A percentile compares a stretch with the other conserved stretches of the same genome.
phyloP scores from a whole-genome alignment of 2,797 vertebrate species.

The Neopelma chrysocephalum region DNA sequence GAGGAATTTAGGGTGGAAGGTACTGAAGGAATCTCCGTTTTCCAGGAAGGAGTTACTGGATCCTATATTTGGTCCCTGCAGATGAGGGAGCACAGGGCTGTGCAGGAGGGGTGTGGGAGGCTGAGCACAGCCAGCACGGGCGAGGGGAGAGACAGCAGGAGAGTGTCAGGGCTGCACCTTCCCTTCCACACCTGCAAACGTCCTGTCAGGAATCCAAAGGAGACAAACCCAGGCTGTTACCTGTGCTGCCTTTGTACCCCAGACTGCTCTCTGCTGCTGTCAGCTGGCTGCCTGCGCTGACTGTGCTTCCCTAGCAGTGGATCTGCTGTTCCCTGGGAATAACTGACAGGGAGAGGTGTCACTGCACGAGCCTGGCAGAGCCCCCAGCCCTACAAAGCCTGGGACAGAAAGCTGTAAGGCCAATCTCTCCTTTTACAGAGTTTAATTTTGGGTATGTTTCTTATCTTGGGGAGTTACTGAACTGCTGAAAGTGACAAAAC shows the following conservation, averaged over 20 bases:
- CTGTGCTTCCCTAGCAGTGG: neutral
- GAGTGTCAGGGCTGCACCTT: neutral
- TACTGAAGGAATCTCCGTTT: neutral
- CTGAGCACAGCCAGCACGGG: neutral
- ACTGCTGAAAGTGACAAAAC: conserved; percentile 48
- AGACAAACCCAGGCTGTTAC: neutral
- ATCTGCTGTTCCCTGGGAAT: neutral
- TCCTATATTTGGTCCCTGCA: neutral
- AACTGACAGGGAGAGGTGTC: conserved; percentile 19
- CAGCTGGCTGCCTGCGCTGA: neutral
- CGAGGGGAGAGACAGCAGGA: neutral
- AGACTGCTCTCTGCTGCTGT: neutral
- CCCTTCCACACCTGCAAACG: neutral
- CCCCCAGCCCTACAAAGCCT: neutral
- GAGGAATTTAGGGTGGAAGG: neutral
- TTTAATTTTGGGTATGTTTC: conserved; percentile 37
- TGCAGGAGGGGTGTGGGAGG: neutral
- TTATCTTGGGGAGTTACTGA: neutral
- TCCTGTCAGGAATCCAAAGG: neutral
- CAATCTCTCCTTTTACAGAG: neutral
- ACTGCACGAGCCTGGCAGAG: neutral
- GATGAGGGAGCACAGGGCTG: neutral
- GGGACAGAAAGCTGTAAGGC: neutral
- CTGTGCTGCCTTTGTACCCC: neutral
- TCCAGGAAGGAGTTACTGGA: neutral